These are phyloP conservation scores for Syngnathus scovelli DNA, from an alignment of 2,113 vertebrate genomes.

Conservation along the genomic window DNA sequence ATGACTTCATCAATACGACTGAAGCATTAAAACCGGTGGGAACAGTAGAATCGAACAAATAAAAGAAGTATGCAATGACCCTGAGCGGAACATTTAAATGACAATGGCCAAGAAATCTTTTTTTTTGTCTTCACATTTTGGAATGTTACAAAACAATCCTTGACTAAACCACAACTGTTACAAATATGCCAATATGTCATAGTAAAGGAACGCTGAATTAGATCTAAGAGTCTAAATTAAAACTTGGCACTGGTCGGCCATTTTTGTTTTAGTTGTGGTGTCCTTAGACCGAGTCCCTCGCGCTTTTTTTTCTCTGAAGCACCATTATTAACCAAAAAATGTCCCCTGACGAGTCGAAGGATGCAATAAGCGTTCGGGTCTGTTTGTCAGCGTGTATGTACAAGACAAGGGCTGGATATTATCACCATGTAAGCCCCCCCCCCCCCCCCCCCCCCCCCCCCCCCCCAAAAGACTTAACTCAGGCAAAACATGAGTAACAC, in stretches of 20 bases:
- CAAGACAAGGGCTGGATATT: constrained; percentile 15
- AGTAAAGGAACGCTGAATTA: neutral
- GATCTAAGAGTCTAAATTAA: neutral
- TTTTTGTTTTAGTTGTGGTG: neutral
- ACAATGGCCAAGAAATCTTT: neutral
- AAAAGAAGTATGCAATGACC: neutral
- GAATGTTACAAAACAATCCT: neutral
- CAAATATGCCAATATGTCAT: neutral
- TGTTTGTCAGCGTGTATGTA: neutral
- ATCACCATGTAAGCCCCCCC: constrained; percentile 13
- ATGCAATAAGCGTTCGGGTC: neutral
- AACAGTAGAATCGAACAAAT: neutral
- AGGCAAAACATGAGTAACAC: constrained; percentile 20
- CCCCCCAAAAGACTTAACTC: constrained; percentile 7
- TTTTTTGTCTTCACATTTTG: neutral
- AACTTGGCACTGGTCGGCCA: neutral
- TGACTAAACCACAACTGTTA: neutral
- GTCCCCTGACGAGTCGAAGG: neutral
- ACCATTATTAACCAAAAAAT: neutral
- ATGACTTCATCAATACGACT: constrained; percentile 1
- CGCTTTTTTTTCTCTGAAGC: neutral
- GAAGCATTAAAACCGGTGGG: neutral
- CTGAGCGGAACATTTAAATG: neutral
- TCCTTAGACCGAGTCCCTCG: neutral
- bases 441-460: constrained; percentile 11